Evolutionary conservation across 2,888 invertebrate genomes (phyloP), one percentile per base, ranked within the genome.

Genomic region (Andrena bucephala): DNA sequence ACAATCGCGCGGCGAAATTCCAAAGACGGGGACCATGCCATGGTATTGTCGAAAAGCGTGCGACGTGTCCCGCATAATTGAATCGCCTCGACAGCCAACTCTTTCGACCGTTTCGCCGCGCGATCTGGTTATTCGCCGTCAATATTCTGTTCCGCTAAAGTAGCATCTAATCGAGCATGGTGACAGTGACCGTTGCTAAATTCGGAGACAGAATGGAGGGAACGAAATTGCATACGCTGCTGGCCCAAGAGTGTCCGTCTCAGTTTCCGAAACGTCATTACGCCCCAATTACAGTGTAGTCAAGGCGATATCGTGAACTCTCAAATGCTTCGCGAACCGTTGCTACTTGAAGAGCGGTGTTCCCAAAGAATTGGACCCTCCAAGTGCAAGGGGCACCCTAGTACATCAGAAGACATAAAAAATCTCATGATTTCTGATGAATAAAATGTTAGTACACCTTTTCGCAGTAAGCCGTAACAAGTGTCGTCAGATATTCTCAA

Each of bases 31-130:
- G 83, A 78, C 24, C 69, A 62, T 74, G 50, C 24, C 69, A 62
- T 74, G 50, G 59, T 66, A 42, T 62, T 68, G 74, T 79, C 63
- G 72, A 82, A 75, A 71, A 77, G 52, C 65, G n/a, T 20, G 36
- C 69, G 69, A 84, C 81, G 81, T 77, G 81, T 67, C 65, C 27
- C 66, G 81, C 79, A 82, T 86, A 74, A 69, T 81, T 76, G 66
- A 71, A 42, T 8, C 60, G 29, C 60, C 75, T 60, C 20, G 57
- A 8, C 13, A n/a, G 16, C 13, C 24, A 16, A 10, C 54, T 62
- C 27, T 65, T 57, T 27, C 27, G 27, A 42, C 20, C 57, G 1
- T 27, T 71, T 54, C 29, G 42, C 20, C 42, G 63, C 29, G 57
- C 13, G 63, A 65, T 50, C 33, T 10, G 54, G 24, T 29, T 16